Base-by-base conservation (phyloP, 92 coral and sea anemone species). In the Bergia puertoricense region DNA sequence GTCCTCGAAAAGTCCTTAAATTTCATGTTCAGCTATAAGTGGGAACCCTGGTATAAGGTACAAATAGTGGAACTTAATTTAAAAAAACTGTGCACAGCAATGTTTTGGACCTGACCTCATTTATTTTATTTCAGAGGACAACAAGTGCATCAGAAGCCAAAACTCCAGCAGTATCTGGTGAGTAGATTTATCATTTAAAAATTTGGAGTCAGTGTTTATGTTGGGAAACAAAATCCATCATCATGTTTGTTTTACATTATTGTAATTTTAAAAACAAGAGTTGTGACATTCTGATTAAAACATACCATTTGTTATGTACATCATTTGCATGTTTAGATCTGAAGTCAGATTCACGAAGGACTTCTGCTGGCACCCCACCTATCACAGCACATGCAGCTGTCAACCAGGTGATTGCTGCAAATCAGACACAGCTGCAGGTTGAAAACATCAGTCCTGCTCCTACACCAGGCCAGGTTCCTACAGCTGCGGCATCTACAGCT, bases 381-480 rank as follows among this genome's bases (percentile, higher is more conserved):
- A 54, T 88, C 20, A 59, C 94, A 48, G 77, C 91, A 14, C 93
- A 95, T 16, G 88, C 96, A 59, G 90, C 94, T 16, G 86, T 91
- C 6, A 67, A 79, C 45, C 91, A 85, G 62, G 82, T 72, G 8
- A 45, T 84, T 23, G 69, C 77, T 43, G 88, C 80, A 18, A 78
- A 94, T 9, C 90, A 93, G 57, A 88, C 98, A 57, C 96, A 93
- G 30, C 83, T 93, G 54, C 98, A 93, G 85, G 96, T 97, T 46
- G 99, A 97, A 80, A 97, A 97, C 76, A 92, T 97, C 85, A 97
- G 99, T 76, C 99, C 99, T 18, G 99, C 96, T 16, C 92, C 95
- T 20, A 90, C 94, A 11, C 92, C 97, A 6, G 77, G 90, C n/a
- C 88, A 88, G 86, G 85, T 79, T 45, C 88, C 88, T 39, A 65